Evolutionary conservation across 2,888 invertebrate species (phyloP).

Genomic region (Epistrophe eligans): DNA sequence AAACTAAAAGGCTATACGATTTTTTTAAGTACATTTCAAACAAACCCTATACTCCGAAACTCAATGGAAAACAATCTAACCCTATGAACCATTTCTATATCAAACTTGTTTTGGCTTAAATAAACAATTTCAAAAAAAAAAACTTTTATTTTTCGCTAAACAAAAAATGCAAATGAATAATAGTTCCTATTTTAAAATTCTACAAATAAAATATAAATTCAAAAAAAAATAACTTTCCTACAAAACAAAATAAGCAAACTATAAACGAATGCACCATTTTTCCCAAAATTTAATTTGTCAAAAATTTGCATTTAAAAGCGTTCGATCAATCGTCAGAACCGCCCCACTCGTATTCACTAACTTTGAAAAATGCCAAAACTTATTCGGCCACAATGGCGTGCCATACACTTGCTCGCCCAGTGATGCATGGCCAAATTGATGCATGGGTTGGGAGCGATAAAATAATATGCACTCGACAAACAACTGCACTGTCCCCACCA

Average conservation of each 20-base stretch:
- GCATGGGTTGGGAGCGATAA: conserved; percentile 57
- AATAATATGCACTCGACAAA: conserved; percentile 73
- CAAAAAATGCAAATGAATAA: conserved; percentile 40
- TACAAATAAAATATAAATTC: conserved; percentile 8
- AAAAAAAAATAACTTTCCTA: background rate
- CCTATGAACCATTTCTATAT: background rate
- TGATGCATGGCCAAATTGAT: conserved; percentile 51
- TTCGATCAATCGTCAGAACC: conserved; percentile 52
- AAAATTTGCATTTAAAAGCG: conserved; percentile 74
- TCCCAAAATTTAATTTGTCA: conserved; percentile 71
- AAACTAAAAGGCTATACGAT: conserved; percentile 17
- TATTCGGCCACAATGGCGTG: conserved; percentile 61
- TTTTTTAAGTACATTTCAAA: background rate
- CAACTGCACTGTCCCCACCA: conserved; percentile 7
- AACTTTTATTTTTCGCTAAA: conserved; percentile 11
- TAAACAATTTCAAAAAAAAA: conserved; percentile 50
- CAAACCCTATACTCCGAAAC: background rate
- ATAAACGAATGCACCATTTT: conserved; percentile 43
- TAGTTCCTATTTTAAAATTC: conserved; percentile 31
- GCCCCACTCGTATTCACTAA: conserved; percentile 2
- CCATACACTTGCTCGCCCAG: conserved; percentile 54
- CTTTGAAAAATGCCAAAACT: conserved; percentile 55
- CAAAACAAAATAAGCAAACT: background rate
- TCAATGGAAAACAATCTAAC: background rate
- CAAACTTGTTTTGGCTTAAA: background rate